Evolutionary conservation across 2,113 vertebrate species (phyloP), one percentile per base, ranked within the genome.

Genomic region (Istiophorus platypterus): DNA sequence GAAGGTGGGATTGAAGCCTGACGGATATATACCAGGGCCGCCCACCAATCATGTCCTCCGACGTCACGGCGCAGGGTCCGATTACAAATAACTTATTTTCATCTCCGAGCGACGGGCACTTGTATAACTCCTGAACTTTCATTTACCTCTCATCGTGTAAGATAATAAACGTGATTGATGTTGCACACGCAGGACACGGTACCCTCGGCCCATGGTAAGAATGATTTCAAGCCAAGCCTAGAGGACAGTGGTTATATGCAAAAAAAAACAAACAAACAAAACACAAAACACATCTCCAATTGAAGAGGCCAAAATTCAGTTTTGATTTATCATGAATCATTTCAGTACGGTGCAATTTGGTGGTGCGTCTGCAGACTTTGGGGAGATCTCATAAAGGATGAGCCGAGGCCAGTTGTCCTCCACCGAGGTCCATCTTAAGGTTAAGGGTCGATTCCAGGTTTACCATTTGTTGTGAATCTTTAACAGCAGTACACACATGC

Each of bases 21-120:
- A 83, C 88, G 85, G 64, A 84, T 95, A 90, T 97, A 97, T 97
- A 97, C 92, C 91, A 93, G 93, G 64, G 85, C 88, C 92, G 72
- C 91, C 95, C 88, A 93, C 96, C 96, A 97, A 97, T 97, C 95
- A 92, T 77, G 68, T 77, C 85, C 80, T 79, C 62, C 69, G 14
- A 93, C 93, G 95, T 92, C 94, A 97, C 95, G 94, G 89, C 94
- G 90, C 65, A 84, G 91, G 81, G 87, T 92, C 94, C 81, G 66
- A 52, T 93, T 92, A 90, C 89, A 91, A 57, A 76, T 39, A 73
- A 82, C 76, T 76, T 62, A 2, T 85, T 77, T 76, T 71, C 81
- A 73, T 68, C 37, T 88, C 26, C 47, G 54, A 27, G 42, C 6
- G 41, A 31, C 26, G 6, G 45, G 39, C 22, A 29, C 41, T 57